Base-by-base conservation (phyloP, 1,140 invertebrate genomes). In the Aphidius gifuensis region DNA sequence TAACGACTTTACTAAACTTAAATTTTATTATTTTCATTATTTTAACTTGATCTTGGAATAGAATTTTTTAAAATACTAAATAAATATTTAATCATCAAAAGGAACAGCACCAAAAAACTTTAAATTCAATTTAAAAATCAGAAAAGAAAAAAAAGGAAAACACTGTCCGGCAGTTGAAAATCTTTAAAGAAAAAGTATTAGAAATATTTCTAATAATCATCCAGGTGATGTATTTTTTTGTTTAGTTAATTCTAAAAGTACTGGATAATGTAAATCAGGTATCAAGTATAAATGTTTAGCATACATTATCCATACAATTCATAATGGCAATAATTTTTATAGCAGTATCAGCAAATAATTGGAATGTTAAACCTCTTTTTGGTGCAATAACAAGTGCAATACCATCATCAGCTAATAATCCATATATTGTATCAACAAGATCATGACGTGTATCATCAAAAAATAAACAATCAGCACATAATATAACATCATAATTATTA, bases 401-500 rank as follows among this genome's bases (percentile, higher is more conserved):
- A 2, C 91, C 90, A 64, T 84, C 77, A 23, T 82, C 79, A n/a
- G 85, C 82, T 61, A 93, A 70, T 71, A 85, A 85, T 56, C 84
- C 80, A 77, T 85, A 86, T 50, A 94, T 87, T 48, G 87, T 87
- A 54, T 86, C 83, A 38, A 91, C 86, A 16, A 94, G 78, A 67
- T 90, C 87, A 43, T 84, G 75, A 55, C 91, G 81, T 1, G 86
- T 86, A 50, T 92, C 90, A 73, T 93, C 91, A 78, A 93, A 94
- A 79, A 93, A 94, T 49, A 93, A 75, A 76, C 92, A 93, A 74
- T 92, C 91, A 7, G 91, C 90, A 69, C 88, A 90, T 2, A 92
- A 74, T 43, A 92, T 85, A 32, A 87, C 80, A 77, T 92, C 90
- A 75, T 87, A 92, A 5, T 73, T 65, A 5, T 69, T 71, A 6